Evolutionary conservation across 2,888 invertebrate genomes (phyloP).

Genomic region (Melanophora roralis): DNA sequence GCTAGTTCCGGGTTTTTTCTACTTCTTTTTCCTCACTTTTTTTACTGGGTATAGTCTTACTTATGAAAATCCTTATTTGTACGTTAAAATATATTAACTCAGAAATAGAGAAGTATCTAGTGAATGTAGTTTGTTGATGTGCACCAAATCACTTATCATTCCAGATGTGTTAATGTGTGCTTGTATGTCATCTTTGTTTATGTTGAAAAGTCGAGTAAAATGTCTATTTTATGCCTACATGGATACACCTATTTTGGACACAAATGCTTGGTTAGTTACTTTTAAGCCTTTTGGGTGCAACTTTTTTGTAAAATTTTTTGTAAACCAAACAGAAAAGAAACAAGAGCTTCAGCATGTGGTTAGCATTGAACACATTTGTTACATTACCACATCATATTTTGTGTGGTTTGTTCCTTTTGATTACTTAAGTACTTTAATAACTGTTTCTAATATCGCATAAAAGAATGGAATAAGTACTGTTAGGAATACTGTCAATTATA

Average conservation of each 20-base stretch:
- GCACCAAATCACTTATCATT: not conserved
- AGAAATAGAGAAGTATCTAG: not conserved
- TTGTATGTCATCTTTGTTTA: not conserved
- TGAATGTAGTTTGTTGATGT: conserved; percentile 7
- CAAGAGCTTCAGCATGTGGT: conserved; percentile 20
- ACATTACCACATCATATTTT: not conserved
- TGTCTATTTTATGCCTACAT: not conserved
- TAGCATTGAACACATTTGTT: not conserved
- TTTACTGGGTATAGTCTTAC: too few species aligned
- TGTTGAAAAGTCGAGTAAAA: not conserved
- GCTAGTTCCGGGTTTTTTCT: too few species aligned
- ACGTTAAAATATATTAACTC: not conserved
- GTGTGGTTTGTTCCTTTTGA: conserved; percentile 37
- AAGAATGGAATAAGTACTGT: not conserved
- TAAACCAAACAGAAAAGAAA: conserved; percentile 9
- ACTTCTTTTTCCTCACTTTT: too few species aligned
- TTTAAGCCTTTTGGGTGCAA: not conserved
- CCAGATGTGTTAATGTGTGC: not conserved
- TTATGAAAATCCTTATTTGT: too few species aligned
- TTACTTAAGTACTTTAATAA: conserved; percentile 53
- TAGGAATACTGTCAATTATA: not conserved
- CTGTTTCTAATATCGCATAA: conserved; percentile 22
- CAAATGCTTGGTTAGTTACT: conserved; percentile 4
- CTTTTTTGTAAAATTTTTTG: not conserved
- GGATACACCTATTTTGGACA: not conserved